Percentiles rank a stretch among this genome's conserved stretches.
phyloP scores from a whole-genome alignment of 2,888 invertebrate genomes.

The Quadroppia sp. region DNA sequence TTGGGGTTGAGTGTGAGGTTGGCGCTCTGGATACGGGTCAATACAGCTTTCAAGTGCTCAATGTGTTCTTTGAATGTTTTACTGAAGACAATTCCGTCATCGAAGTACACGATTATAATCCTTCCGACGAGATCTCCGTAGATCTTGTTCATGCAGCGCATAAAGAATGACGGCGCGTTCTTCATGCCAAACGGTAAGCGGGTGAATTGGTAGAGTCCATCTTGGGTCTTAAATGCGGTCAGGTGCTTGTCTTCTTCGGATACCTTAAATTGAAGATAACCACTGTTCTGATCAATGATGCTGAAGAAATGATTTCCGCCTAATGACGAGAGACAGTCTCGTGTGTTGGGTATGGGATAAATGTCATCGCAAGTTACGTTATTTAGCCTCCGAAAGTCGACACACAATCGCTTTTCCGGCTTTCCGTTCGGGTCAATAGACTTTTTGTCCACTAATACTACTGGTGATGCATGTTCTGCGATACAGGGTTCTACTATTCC shows the following conservation, averaged over 20 bases:
- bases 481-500: neutral
- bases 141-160: neutral
- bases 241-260: neutral
- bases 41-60: neutral
- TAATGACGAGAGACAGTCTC: neutral
- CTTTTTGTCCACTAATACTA: conserved; percentile 36
- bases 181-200: conserved; percentile 32
- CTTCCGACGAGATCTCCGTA: neutral
- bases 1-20: conserved; percentile 8
- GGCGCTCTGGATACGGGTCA: neutral
- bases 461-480: conserved; percentile 9
- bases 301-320: neutral
- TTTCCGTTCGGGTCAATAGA: conserved; percentile 2
- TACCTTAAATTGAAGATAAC: conserved; percentile 35
- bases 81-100: conserved; percentile 33
- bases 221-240: conserved; percentile 34
- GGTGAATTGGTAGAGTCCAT: conserved; percentile 1
- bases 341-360: conserved; percentile 20
- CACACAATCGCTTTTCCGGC: neutral
- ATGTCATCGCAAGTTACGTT: neutral
- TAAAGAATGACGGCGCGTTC: conserved; percentile 10
- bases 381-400: conserved; percentile 32
- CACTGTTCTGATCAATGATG: conserved; percentile 1
- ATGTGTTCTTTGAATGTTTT: conserved; percentile 9
- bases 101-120: conserved; percentile 16